Conservation (phyloP, 2,113 vertebrate species). For the Sclerurus mexicanus region DNA sequence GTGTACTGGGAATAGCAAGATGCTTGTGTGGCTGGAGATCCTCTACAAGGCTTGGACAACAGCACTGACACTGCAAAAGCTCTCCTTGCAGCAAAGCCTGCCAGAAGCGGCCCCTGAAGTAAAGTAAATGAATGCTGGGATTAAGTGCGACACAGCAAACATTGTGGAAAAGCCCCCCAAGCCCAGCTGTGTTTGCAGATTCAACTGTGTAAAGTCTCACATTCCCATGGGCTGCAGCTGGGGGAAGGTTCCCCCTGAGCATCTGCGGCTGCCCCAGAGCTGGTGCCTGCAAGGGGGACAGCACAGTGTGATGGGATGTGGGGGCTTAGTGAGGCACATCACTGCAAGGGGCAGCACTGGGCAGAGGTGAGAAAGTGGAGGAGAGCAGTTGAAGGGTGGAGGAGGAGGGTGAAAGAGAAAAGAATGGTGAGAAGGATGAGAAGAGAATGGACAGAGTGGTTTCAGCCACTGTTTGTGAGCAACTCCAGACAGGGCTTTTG, state of each 20-base stretch:
- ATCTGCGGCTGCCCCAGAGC: not conserved
- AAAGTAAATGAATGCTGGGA: conserved; percentile 28
- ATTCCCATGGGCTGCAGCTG: conserved; percentile 7
- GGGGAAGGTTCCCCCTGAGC: not conserved
- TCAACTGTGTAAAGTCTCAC: conserved; percentile 42
- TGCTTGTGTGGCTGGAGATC: not conserved
- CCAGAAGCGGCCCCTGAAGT: not conserved
- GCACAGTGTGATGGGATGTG: rapidly evolving
- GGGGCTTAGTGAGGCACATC: not conserved
- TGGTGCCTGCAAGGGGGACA: not conserved
- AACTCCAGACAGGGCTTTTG: not conserved
- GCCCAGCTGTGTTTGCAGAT: conserved; percentile 50
- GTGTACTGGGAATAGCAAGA: not conserved
- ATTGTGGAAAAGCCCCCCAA: not conserved
- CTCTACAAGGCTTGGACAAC: not conserved
- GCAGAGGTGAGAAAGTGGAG: not conserved
- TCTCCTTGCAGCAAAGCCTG: not conserved
- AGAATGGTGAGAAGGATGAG: not conserved
- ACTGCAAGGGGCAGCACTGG: not conserved
- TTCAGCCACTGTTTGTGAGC: not conserved
- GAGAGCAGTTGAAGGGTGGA: not conserved
- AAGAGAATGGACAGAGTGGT: not conserved
- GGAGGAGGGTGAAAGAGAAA: not conserved
- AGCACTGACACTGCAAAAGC: not conserved
- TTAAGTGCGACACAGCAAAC: conserved; percentile 34